phyloP scores from a whole-genome alignment of 2,888 invertebrate species.

The Steromphala cineraria region DNA sequence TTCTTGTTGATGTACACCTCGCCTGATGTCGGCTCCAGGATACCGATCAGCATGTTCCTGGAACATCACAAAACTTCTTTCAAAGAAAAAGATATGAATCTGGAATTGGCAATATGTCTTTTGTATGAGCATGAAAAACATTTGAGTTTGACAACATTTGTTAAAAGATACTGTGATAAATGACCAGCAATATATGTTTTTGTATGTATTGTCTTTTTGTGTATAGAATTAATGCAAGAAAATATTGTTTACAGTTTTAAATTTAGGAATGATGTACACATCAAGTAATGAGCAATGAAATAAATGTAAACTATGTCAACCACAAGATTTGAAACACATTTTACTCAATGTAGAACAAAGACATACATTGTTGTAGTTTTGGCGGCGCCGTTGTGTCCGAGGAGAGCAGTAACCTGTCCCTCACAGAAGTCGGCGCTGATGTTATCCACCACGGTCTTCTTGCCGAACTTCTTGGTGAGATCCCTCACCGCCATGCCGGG shows the following conservation, averaged over 20 bases:
- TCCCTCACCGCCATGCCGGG: constrained; percentile 61
- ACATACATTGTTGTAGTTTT: constrained; percentile 72
- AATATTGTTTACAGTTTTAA: no score
- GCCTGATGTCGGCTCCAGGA: constrained; percentile 63
- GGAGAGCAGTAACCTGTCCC: constrained; percentile 70
- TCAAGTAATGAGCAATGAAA: not conserved
- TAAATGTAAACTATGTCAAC: not conserved
- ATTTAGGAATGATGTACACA: not conserved
- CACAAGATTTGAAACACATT: no score
- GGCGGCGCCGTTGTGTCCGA: constrained; percentile 75
- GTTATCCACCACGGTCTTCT: constrained; percentile 61
- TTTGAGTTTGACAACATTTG: no score
- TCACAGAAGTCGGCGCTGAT: constrained; percentile 67
- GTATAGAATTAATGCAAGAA: no score
- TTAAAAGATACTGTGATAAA: no score
- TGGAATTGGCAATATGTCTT: no score
- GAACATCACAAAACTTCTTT: not conserved
- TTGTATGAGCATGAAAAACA: no score
- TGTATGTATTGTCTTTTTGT: no score
- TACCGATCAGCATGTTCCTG: constrained; percentile 72
- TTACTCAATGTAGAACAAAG: no score
- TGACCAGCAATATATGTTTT: no score
- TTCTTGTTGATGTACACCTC: constrained; percentile 51
- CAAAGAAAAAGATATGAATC: no score
- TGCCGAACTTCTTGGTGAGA: constrained; percentile 61